phyloP scores from a whole-genome alignment of 2,113 vertebrate genomes.

The Zosterops borbonicus region DNA sequence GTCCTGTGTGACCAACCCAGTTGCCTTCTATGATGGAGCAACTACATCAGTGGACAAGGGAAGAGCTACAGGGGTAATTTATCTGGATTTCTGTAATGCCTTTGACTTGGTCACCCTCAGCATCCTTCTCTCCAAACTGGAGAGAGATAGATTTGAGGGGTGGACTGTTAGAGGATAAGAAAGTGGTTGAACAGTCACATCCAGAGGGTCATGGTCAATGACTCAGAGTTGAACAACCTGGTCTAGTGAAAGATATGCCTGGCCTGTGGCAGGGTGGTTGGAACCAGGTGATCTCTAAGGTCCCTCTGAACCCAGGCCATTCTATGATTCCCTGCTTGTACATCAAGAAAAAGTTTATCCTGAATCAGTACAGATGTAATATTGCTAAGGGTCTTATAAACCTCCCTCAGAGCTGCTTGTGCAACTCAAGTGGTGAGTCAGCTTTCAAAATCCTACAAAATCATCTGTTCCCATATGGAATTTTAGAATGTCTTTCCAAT shows the following conservation, averaged over 20 bases:
- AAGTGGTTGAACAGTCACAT: neutral
- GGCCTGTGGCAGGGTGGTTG: neutral
- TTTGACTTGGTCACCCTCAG: neutral
- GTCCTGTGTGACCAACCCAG: neutral
- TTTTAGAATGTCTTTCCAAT: neutral
- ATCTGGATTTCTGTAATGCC: neutral
- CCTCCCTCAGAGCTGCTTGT: neutral
- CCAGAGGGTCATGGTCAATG: neutral
- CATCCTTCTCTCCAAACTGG: neutral
- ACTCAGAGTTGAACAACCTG: neutral
- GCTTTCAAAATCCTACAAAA: neutral
- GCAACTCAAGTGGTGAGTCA: neutral
- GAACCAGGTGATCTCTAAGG: neutral
- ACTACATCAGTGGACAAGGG: neutral
- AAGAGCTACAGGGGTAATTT: neutral
- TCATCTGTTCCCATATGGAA: neutral
- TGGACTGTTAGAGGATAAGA: neutral
- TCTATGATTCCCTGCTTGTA: neutral
- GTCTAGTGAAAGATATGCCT: neutral
- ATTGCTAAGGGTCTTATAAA: neutral
- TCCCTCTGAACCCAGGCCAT: neutral
- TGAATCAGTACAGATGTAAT: neutral
- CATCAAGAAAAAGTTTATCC: neutral
- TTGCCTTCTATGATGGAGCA: neutral
- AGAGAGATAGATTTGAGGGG: neutral